Percentiles rank a stretch among this genome's conserved stretches.
These are phyloP conservation scores for Neopipo cinnamomea DNA, from an alignment of 2,113 vertebrate genomes.

Conservation along the genomic window DNA sequence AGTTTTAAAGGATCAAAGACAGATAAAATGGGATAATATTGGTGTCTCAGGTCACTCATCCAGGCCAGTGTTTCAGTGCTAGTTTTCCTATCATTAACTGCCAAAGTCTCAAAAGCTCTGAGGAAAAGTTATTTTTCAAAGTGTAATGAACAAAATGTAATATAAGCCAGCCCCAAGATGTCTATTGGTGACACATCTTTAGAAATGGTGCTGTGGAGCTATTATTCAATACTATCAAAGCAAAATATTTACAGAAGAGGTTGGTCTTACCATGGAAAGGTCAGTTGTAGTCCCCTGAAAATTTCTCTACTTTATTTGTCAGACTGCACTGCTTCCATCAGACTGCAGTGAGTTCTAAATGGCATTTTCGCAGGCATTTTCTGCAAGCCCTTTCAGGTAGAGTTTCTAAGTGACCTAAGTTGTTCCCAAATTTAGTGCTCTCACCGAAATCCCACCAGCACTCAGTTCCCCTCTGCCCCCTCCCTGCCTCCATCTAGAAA, in stretches of 20 bases:
- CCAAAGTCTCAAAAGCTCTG: background rate
- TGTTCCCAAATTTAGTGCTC: background rate
- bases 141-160: background rate
- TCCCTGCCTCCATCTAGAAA: background rate
- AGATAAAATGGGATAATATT: conserved; percentile 1
- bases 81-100: background rate
- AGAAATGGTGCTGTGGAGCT: background rate
- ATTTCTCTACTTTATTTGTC: background rate
- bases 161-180: background rate
- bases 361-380: background rate
- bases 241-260: background rate
- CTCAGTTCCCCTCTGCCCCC: background rate
- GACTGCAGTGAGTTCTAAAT: background rate
- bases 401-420: background rate
- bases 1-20: conserved; percentile 27
- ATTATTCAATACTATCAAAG: background rate
- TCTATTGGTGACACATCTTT: background rate
- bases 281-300: background rate
- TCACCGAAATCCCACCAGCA: background rate
- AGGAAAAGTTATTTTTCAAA: background rate
- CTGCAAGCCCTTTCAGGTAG: background rate
- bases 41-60: conserved; percentile 1
- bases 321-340: background rate
- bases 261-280: background rate
- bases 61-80: background rate